Percentiles rank a stretch among this genome's conserved stretches.
Conservation (phyloP, 2,113 vertebrate species). For the Otolemur garnettii region DNA sequence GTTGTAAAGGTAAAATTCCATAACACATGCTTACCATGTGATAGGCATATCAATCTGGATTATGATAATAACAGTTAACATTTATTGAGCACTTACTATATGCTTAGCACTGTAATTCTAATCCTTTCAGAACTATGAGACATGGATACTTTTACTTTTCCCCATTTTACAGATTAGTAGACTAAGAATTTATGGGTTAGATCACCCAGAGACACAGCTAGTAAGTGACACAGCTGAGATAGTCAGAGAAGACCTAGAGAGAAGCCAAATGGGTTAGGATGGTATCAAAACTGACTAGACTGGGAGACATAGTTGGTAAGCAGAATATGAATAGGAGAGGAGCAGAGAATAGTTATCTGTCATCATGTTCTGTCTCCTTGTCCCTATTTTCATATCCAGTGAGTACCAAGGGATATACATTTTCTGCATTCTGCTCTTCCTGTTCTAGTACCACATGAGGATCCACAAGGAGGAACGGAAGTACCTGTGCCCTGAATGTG, state of each 20-base stretch:
- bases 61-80: background rate
- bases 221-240: background rate
- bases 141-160: background rate
- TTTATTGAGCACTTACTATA: background rate
- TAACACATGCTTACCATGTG: background rate
- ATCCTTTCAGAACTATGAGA: background rate
- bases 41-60: background rate
- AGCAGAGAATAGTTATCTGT: background rate
- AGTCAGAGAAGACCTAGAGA: background rate
- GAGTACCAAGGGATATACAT: background rate
- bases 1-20: background rate
- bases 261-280: background rate
- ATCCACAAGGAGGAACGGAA: constrained; percentile 98
- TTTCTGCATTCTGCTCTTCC: background rate
- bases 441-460: constrained; percentile 95
- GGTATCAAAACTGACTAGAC: background rate
- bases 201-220: background rate
- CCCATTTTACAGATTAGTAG: constrained; percentile 3
- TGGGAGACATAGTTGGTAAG: background rate
- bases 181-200: background rate
- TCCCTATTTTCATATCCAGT: background rate
- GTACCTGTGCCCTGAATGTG: constrained; percentile 97
- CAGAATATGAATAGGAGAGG: too few species aligned
- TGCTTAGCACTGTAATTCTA: background rate
- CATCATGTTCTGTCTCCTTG: background rate